phyloP scores from a whole-genome alignment of 2,113 vertebrate genomes.

The Lipophrys pholis region DNA sequence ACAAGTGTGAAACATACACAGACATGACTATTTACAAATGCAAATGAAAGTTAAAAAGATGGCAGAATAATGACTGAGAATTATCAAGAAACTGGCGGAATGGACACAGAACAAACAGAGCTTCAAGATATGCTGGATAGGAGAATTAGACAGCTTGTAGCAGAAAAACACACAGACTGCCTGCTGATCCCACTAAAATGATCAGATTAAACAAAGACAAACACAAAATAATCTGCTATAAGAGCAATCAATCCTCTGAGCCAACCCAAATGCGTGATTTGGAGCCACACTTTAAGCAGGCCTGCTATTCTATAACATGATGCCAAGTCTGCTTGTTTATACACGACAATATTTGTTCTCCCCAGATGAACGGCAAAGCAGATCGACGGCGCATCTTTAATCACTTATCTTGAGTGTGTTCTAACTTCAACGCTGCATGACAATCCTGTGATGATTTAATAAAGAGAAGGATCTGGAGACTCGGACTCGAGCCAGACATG shows the following conservation, averaged over 20 bases:
- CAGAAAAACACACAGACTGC: constrained; percentile 77
- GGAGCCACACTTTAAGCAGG: constrained; percentile 73
- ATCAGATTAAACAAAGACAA: constrained; percentile 82
- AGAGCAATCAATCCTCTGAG: constrained; percentile 77
- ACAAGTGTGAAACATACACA: constrained; percentile 11
- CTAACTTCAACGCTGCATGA: constrained; percentile 34
- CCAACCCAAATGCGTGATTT: constrained; percentile 72
- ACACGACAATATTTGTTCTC: constrained; percentile 66
- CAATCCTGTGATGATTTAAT: constrained; percentile 42
- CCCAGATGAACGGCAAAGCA: constrained; percentile 49
- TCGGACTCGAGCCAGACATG: constrained; percentile 5
- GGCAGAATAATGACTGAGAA: constrained; percentile 52
- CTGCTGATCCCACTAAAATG: constrained; percentile 78
- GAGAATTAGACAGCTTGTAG: constrained; percentile 78
- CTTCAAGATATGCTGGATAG: constrained; percentile 62
- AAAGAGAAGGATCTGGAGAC: constrained; percentile 24
- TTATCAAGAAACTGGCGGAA: constrained; percentile 43
- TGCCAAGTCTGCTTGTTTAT: constrained; percentile 74
- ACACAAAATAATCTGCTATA: constrained; percentile 77
- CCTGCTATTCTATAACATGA: constrained; percentile 58
- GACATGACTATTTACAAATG: constrained; percentile 37
- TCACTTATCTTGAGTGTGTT: constrained; percentile 47
- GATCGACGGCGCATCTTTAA: constrained; percentile 64
- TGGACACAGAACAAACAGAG: constrained; percentile 53
- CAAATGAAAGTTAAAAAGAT: constrained; percentile 31